Evolutionary conservation across 2,888 invertebrate species (phyloP).

Genomic region (Gymnosoma rotundatum): DNA sequence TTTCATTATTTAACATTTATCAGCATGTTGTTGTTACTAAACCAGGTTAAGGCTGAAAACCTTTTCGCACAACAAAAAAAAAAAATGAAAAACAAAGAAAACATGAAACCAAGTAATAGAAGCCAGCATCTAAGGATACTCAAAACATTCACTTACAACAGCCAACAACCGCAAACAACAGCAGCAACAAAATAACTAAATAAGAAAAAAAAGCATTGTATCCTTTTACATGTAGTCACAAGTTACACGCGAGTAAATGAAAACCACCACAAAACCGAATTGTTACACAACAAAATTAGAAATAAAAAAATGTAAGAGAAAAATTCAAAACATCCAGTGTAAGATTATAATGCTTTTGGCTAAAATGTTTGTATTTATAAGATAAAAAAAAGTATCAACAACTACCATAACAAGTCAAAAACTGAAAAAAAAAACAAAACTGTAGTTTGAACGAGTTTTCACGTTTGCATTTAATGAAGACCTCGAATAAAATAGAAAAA

Average conservation of each 20-base stretch:
- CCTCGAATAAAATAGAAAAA: constrained; percentile 23
- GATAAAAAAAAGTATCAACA: constrained; percentile 32
- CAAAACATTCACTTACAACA: constrained; percentile 13
- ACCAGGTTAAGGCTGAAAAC: constrained; percentile 66
- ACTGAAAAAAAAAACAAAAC: constrained; percentile 12
- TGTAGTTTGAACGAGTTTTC: constrained; percentile 54
- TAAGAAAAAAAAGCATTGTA: background rate
- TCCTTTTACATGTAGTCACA: constrained; percentile 25
- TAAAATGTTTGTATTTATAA: constrained; percentile 42
- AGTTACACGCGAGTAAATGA: constrained; percentile 20
- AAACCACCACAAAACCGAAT: constrained; percentile 35
- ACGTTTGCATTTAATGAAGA: constrained; percentile 58
- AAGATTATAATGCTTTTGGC: constrained; percentile 62
- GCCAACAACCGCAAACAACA: constrained; percentile 32
- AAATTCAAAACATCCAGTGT: constrained; percentile 7
- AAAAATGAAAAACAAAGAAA: constrained; percentile 5
- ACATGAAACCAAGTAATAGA: constrained; percentile 36
- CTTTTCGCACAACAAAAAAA: background rate
- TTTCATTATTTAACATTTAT: constrained; percentile 40
- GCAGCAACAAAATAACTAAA: constrained; percentile 4
- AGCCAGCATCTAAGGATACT: constrained; percentile 23
- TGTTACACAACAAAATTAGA: constrained; percentile 22
- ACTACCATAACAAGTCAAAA: constrained; percentile 24
- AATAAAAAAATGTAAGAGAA: background rate
- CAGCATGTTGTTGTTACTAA: constrained; percentile 26